Evolutionary conservation across 2,797 vertebrate genomes (phyloP), one percentile per base, ranked within the genome.

Genomic region (Danionella dracula): DNA sequence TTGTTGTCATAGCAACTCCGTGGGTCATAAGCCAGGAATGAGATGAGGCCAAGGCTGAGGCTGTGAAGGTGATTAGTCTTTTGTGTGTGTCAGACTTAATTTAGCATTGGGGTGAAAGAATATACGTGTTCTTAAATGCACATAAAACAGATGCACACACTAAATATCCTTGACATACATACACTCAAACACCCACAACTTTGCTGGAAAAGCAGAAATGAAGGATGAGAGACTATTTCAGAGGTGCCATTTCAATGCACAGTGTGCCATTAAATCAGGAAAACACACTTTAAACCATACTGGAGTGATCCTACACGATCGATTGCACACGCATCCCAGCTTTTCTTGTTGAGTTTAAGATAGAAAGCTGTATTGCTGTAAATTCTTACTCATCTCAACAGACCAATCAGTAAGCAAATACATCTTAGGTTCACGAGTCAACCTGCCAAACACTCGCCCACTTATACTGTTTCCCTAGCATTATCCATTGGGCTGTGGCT

Each of bases 41-140:
- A 86, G 87, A 87, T 83, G 90, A 89, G 90, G 85, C 85, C 83
- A 85, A 87, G 89, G 89, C 89, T 88, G 86, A 86, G 87, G 86
- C 90, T 86, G 86, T 83, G 88, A 89, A 85, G 90, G 88, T 90
- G 91, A 92, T 93, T 93, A 93, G 89, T 92, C 88, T 89, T 90
- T 90, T 91, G 88, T 89, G 86, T 90, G 90, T 93, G 89, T 93
- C 90, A 90, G 91, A 89, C 89, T 92, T 90, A 90, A 92, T 92
- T 91, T 90, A 87, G 86, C 84, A 89, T 83, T 88, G 82, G 84
- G 44, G 57, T 27, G n/a, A 27, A 34, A 6, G 23, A 55, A 38
- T 66, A 56, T 90, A 85, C 83, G 83, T 74, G 85, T 85, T 49
- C 57, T 65, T 66, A 66, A 17, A 29, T 49, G 35, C 34, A 70